A percentile compares a stretch with the other conserved stretches of the same genome.
Evolutionary conservation across 1,140 invertebrate genomes (phyloP).

Genomic region (Sminthurides bifidus): DNA sequence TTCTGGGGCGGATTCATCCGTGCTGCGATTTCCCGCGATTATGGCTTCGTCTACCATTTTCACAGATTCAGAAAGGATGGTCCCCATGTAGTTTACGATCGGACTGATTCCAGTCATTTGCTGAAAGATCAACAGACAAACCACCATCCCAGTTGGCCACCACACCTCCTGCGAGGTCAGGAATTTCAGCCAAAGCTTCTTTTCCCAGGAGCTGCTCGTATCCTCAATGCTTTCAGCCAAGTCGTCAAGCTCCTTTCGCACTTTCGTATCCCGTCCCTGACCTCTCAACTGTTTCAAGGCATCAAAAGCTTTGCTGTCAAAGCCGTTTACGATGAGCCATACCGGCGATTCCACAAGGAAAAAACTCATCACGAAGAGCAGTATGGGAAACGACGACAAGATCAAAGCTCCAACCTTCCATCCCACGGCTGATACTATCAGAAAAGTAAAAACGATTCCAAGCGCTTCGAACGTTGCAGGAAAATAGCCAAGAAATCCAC

Average conservation of each 20-base stretch:
- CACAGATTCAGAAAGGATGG: too few relatives aligned
- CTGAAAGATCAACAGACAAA: too few relatives aligned
- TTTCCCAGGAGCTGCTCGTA: background rate
- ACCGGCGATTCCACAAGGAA: slow-evolving; percentile 55
- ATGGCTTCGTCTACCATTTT: too few relatives aligned
- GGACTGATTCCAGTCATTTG: too few relatives aligned
- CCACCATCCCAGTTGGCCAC: too few relatives aligned
- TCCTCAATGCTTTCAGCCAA: slow-evolving; percentile 38
- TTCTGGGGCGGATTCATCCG: too few relatives aligned
- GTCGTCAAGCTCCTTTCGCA: slow-evolving; percentile 45
- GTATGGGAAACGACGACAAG: slow-evolving; percentile 46
- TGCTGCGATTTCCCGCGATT: too few relatives aligned
- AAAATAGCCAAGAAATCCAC: slow-evolving; percentile 51
- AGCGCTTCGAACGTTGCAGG: slow-evolving; percentile 56
- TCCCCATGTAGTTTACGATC: too few relatives aligned
- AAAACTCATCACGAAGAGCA: slow-evolving; percentile 44
- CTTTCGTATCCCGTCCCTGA: slow-evolving; percentile 39
- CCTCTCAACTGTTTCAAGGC: slow-evolving; percentile 53
- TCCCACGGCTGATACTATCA: slow-evolving; percentile 46
- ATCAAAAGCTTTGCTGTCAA: slow-evolving; percentile 47
- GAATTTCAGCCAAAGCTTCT: background rate
- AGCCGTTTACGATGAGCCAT: slow-evolving; percentile 51
- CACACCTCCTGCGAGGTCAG: background rate
- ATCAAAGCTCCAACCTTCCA: slow-evolving; percentile 53
- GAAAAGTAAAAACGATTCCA: slow-evolving; percentile 60